These are phyloP conservation scores for Armadillidium nasatum DNA, from an alignment of 1,140 invertebrate species.

Conservation along the genomic window DNA sequence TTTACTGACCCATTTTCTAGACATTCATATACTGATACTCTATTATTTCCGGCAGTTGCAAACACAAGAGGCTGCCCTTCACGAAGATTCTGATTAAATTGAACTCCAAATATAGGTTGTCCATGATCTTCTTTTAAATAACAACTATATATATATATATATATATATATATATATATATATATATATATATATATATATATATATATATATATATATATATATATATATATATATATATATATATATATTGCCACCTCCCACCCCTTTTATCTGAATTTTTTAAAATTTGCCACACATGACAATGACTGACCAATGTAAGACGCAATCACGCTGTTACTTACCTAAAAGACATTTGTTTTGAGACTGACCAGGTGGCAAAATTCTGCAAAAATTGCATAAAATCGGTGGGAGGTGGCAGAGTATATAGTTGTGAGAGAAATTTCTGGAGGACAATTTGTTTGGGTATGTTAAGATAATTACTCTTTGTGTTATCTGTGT, in stretches of 20 bases:
- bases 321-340: too few species aligned
- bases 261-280: too few species aligned
- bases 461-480: too few species aligned
- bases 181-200: not conserved
- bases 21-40: slow-evolving; percentile 91
- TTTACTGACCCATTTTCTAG: slow-evolving; percentile 61
- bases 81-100: slow-evolving; percentile 84
- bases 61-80: slow-evolving; percentile 82
- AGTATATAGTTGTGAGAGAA: too few species aligned
- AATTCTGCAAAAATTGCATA: too few species aligned
- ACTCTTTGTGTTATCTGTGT: too few species aligned
- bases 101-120: slow-evolving; percentile 86
- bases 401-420: too few species aligned
- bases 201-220: not conserved
- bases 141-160: slow-evolving; percentile 46
- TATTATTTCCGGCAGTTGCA: slow-evolving; percentile 88
- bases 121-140: slow-evolving; percentile 87
- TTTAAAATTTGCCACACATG: too few species aligned
- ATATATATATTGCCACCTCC: not conserved
- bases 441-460: too few species aligned
- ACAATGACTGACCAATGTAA: too few species aligned
- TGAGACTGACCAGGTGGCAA: too few species aligned
- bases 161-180: not conserved
- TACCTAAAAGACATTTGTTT: too few species aligned
- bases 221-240: not conserved